Evolutionary conservation across 2,888 invertebrate species (phyloP), one percentile per base, ranked within the genome.

Genomic region (Andrena minutula): DNA sequence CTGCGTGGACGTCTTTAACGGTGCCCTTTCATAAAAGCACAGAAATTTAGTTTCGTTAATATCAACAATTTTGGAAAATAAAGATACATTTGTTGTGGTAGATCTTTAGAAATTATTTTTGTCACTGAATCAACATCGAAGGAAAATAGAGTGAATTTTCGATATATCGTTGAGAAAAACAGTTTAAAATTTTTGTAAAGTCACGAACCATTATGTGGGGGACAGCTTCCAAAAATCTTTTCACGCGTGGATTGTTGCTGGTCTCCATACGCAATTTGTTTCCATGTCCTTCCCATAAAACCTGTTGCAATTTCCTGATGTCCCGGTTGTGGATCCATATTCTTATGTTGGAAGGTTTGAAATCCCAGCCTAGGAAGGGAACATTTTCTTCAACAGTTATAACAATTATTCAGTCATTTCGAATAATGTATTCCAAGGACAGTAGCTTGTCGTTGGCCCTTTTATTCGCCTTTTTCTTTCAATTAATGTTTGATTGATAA

Each of bases 291-390:
- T 97, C 97, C 97, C 98, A 97, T 71, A 98, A 95, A 4, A 98
- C 97, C 91, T 97, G 97, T 94, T 98, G 98, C 89, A 98, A 95
- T 88, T 97, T 97, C 69, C 96, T 96, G 93, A 98, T 95, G 94
- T 98, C 98, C 93, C 97, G 96, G 94, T 98, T 98, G 94, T 98
- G 98, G 90, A 98, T 98, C 99, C 99, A 99, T 95, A 98, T 98
- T 88, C 98, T 95, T 86, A 99, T 98, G 92, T 98, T 98, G 86
- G 98, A 97, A 77, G 97, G 96, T 90, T 97, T 97, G 90, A 98
- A 96, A 91, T 97, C 96, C 92, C 97, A 94, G 93, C 96, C 97
- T 97, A 94, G 0, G 20, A 77, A 32, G 26, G 8, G 32, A 51
- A 41, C 0, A 32, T 32, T 26, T 2, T 2, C 5, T 23, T 16